Base-by-base conservation (phyloP, 2,888 invertebrate species). In the Exephanes ischioxanthus region DNA sequence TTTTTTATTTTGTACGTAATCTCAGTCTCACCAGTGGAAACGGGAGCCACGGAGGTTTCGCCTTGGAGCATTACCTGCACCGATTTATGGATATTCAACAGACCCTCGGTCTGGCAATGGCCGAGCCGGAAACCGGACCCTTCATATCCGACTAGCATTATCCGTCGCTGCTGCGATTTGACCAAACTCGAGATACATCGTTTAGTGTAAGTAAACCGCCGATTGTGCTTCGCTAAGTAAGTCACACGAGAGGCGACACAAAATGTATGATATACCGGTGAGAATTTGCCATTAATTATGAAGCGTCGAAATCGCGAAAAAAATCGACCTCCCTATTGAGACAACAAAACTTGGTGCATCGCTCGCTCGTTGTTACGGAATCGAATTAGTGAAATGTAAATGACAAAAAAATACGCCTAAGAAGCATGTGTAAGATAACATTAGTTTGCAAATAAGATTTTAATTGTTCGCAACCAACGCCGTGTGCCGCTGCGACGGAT, bases 61-160 rank as follows among this genome's bases (percentile, higher is more conserved):
- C 84, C 26, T 84, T 91, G 55, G 90, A 90, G 73, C 90, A 89
- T 76, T 92, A 90, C 78, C 86, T 89, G 37, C 89, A 91, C 48
- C 89, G 90, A 78, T 79, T 91, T 68, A 87, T 87, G 80, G 90
- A 89, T 48, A 89, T 92, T 76, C 90, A 92, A 51, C 89, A 91
- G 53, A 91, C 88, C 19, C 86, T 92, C 41, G 90, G 88, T 66
- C 83, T 90, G 77, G 90, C 90, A 3, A 87, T 90, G 85, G 78
- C 88, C 4, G 90, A 91, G n/a, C 37, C 89, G 37, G 88, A 84
- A 33, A 80, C 86, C 45, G 83, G 86, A 72, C 79, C 85, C 71
- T 85, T 85, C 76, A 80, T 85, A 71, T 80, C 88, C 53, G 86
- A 90, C 71, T 89, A 88, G 86, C 85, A 86, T 88, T 87, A 88